These are phyloP conservation scores for Hemicrepidius hirtus DNA, from an alignment of 2,888 invertebrate species.

Conservation along the genomic window DNA sequence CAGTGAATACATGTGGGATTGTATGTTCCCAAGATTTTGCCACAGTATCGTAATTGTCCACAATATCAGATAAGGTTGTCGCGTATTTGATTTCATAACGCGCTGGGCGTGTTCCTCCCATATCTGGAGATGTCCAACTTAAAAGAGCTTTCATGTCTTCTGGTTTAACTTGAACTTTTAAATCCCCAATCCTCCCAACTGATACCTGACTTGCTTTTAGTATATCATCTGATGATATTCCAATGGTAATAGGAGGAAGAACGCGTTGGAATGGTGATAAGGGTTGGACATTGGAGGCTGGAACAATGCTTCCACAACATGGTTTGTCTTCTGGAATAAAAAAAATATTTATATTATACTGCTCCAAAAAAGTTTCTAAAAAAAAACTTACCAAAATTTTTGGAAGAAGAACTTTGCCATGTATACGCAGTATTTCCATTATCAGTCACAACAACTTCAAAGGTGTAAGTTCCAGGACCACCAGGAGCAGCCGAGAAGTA, in stretches of 20 bases:
- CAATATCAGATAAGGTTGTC: conserved; percentile 69
- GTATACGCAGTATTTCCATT: conserved; percentile 75
- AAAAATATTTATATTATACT: background rate
- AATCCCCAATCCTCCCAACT: conserved; percentile 75
- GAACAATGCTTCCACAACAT: conserved; percentile 75
- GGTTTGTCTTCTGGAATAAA: conserved; percentile 65
- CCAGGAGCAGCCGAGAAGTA: conserved; percentile 74
- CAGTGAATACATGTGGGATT: conserved; percentile 71
- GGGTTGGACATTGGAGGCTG: conserved; percentile 71
- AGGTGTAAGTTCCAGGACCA: conserved; percentile 73
- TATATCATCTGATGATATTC: conserved; percentile 70
- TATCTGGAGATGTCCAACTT: conserved; percentile 78
- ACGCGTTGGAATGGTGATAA: conserved; percentile 74
- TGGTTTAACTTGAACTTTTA: conserved; percentile 71
- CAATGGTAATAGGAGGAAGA: conserved; percentile 72
- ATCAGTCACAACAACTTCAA: conserved; percentile 73
- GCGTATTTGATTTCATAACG: conserved; percentile 75
- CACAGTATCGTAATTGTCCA: conserved; percentile 72
- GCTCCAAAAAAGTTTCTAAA: background rate
- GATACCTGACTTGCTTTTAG: conserved; percentile 64
- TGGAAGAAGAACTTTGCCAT: conserved; percentile 68
- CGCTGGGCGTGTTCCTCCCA: conserved; percentile 73
- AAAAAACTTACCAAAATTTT: conserved; percentile 63
- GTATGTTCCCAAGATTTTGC: conserved; percentile 71
- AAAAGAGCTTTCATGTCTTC: conserved; percentile 73